phyloP scores from a whole-genome alignment of 1,140 invertebrate genomes.

The Papilio polytes region DNA sequence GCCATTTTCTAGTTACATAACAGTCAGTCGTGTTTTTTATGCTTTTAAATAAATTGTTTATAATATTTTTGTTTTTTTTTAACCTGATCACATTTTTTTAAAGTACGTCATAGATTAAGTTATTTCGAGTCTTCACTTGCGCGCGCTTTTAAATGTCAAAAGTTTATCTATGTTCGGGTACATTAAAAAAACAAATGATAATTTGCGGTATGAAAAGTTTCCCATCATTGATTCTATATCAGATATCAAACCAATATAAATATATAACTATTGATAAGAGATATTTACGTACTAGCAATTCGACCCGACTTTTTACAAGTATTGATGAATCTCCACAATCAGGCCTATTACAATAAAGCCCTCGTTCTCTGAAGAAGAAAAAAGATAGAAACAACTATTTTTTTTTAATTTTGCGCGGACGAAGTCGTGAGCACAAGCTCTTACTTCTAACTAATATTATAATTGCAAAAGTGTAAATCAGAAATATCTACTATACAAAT shows the following conservation, averaged over 20 bases:
- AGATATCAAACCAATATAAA: conserved; percentile 6
- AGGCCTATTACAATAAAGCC: not conserved
- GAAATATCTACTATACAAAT: too few relatives aligned
- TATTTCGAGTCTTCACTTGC: not conserved
- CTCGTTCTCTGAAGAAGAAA: not conserved
- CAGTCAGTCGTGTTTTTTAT: not conserved
- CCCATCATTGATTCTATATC: not conserved
- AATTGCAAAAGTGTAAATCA: too few relatives aligned
- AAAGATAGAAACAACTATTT: too few relatives aligned
- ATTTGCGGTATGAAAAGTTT: not conserved
- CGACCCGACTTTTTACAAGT: not conserved
- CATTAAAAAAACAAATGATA: too few relatives aligned
- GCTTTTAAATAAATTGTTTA: conserved; percentile 19
- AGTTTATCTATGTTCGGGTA: not conserved
- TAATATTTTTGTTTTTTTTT: not conserved
- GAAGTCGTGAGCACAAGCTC: too few relatives aligned
- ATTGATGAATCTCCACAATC: not conserved
- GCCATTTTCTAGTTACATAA: conserved; percentile 11
- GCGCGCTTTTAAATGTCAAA: conserved; percentile 23
- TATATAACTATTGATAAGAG: not conserved
- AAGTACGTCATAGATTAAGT: not conserved
- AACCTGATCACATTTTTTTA: not conserved
- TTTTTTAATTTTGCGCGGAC: too few relatives aligned
- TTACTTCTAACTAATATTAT: too few relatives aligned
- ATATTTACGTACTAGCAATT: not conserved